Evolutionary conservation across 1,140 invertebrate genomes (phyloP), one percentile per base, ranked within the genome.

Genomic region (Neelides sp.): DNA sequence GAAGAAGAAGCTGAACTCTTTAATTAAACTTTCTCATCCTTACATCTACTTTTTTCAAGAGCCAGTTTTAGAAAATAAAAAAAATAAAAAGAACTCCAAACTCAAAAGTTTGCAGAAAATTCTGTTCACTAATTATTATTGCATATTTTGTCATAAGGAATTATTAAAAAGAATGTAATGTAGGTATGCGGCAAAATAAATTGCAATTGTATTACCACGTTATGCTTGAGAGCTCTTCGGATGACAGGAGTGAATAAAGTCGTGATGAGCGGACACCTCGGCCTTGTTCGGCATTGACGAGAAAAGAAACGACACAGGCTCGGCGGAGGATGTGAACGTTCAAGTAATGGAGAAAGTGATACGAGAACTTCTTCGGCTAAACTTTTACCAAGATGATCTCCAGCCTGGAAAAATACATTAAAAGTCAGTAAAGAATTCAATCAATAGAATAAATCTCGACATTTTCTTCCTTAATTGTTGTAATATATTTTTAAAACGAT

Each of bases 161-260:
- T 41, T 17, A 22, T 22, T 27, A 44, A 44, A 44, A 47, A n/a
- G n/a, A n/a, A n/a, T n/a, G n/a, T n/a, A n/a, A n/a, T n/a, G n/a
- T n/a, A n/a, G n/a, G n/a, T n/a, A n/a, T n/a, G n/a, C n/a, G n/a
- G n/a, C n/a, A n/a, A n/a, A n/a, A n/a, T n/a, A n/a, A n/a, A 40
- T 43, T 52, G 54, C 35, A 50, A 57, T 57, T 59, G n/a, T 59
- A 53, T 72, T 64, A 77, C 76, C 64, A 85, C 84, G 62, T 84
- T 88, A 62, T 86, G 80, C 65, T 86, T 89, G 34, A 89, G 73
- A 57, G 85, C 86, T 36, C 83, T 72, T 22, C 82, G 78, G 26
- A 85, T 80, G 13, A 85, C 78, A 8, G 82, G 80, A 10, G 79
- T 79, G 35, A 87, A 77, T 10, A 77, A 62, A 54, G 76, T 74